Evolutionary conservation across 2,888 invertebrate genomes (phyloP).

Genomic region (Hyposoter dolosus): DNA sequence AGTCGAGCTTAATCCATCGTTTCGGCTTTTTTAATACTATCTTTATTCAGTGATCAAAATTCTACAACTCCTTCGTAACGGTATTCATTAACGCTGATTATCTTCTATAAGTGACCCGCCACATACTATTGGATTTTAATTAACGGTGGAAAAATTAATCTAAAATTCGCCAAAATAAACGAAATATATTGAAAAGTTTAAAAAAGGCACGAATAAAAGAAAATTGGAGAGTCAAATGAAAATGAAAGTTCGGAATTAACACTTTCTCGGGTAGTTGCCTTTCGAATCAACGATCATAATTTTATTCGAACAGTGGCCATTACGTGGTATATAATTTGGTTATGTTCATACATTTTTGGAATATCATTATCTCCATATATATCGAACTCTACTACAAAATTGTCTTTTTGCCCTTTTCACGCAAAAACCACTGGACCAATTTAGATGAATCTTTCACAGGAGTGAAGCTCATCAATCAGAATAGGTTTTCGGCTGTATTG

Average conservation of each 20-base stretch:
- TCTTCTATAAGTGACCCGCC: not conserved
- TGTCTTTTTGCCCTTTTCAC: no score
- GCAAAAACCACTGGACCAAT: no score
- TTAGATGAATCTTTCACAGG: no score
- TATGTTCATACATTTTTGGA: not conserved
- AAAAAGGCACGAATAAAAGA: not conserved
- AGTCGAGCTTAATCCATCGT: not conserved
- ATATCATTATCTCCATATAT: no score
- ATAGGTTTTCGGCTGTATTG: no score
- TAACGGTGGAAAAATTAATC: not conserved
- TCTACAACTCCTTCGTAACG: not conserved
- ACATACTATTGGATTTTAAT: not conserved
- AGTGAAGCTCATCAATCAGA: no score
- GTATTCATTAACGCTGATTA: slow-evolving; percentile 1
- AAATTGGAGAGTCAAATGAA: no score
- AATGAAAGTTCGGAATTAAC: no score
- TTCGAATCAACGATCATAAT: not conserved
- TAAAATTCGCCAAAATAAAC: not conserved
- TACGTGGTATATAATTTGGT: not conserved
- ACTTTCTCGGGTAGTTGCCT: no score
- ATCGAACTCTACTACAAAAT: no score
- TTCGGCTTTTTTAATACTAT: not conserved
- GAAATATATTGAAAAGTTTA: not conserved
- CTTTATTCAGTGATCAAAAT: not conserved
- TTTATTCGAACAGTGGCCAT: not conserved